Evolutionary conservation across 2,113 vertebrate genomes (phyloP), one percentile per base, ranked within the genome.

Genomic region (Elephas maximus): DNA sequence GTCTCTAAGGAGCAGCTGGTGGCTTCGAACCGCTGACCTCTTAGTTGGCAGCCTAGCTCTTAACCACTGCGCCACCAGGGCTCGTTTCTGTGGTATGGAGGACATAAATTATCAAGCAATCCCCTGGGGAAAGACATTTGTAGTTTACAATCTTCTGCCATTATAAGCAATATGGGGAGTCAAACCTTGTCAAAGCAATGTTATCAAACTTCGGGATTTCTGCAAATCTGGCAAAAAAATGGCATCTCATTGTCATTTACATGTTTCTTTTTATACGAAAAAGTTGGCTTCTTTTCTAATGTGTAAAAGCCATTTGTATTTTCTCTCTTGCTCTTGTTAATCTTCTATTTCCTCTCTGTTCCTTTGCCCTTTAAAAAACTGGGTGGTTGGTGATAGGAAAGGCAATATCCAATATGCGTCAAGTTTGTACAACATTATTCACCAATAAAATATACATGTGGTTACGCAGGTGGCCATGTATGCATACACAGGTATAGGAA

Each of bases 251-350:
- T n/a, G 26, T 62, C 8, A 51, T 53, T 74, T 74, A 81, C 71
- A 89, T 65, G 33, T 65, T 65, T 92, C 91, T 89, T n/a, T n/a
- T 71, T 73, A 71, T 78, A 44, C 53, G 21, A 26, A 81, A 92
- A 94, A 71, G 37, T 33, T 60, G 88, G 41, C 41, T 81, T 86
- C 62, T 81, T 93, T 83, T 51, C 26, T 69, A 94, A 91, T 28
- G 18, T 91, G 6, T 45, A 91, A n/a, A 33, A 69, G 26, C 12
- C 78, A 86, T 67, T 62, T 78, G 17, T 48, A 88, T 71, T 62
- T 65, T 57, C 44, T 33, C 57, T 82, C 44, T 48, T 12, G 24
- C 18, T 63, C 62, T 67, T 77, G 8, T 48, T 48, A 9, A 48
- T 48, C 48, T 48, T 48, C 48, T 69, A 88, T 71, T 62, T 65